phyloP scores from a whole-genome alignment of 2,888 invertebrate species.

The Drosophila barbarae region DNA sequence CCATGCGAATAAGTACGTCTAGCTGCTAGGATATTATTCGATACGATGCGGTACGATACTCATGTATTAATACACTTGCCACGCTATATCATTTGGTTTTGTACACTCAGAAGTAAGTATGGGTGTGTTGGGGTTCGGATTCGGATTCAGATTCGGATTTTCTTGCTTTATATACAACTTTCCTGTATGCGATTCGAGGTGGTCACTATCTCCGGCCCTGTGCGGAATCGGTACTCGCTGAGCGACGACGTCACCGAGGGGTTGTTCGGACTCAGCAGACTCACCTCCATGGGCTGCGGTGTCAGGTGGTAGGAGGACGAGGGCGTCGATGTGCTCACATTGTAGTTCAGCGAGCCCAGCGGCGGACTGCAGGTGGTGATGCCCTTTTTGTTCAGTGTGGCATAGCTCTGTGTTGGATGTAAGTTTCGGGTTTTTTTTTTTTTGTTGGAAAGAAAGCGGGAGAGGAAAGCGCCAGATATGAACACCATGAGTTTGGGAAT shows the following conservation, averaged over 20 bases:
- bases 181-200: constrained; percentile 93
- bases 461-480: constrained; percentile 14
- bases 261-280: constrained; percentile 80
- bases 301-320: constrained; percentile 77
- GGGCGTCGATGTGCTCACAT: constrained; percentile 72
- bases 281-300: constrained; percentile 80
- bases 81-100: constrained; percentile 35
- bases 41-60: constrained; percentile 44
- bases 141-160: constrained; percentile 11
- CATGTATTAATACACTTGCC: constrained; percentile 56
- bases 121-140: constrained; percentile 7
- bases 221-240: constrained; percentile 89
- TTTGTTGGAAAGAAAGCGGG: constrained; percentile 8
- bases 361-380: constrained; percentile 80
- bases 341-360: constrained; percentile 69
- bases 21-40: constrained; percentile 60
- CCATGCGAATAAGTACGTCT: constrained; percentile 65
- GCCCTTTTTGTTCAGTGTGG: constrained; percentile 87
- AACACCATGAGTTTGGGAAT: constrained; percentile 23
- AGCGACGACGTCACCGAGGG: constrained; percentile 86
- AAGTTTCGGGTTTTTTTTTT: neutral
- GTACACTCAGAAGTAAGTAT: constrained; percentile 56
- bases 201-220: constrained; percentile 92
- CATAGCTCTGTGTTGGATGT: constrained; percentile 85
- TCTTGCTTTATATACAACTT: constrained; percentile 89